Evolutionary conservation across 1,140 invertebrate species (phyloP), one percentile per base, ranked within the genome.

Genomic region (Drosophila pallidifrons): DNA sequence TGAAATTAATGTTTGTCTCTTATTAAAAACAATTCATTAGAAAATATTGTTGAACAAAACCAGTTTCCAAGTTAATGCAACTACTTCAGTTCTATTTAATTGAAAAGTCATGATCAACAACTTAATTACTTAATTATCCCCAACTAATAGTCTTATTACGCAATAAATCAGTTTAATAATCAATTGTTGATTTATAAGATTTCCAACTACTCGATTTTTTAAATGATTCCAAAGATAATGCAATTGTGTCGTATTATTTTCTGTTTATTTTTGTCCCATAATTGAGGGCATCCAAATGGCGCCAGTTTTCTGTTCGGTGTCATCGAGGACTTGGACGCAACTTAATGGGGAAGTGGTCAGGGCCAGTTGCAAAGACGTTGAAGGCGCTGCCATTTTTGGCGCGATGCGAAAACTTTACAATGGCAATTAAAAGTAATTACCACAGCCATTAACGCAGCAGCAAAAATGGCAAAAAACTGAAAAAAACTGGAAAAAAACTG

Each of bases 401-500:
- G 77, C 85, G 77, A 80, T 83, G 85, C 85, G 77, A 88, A 87
- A 89, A 89, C 85, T 88, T 88, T 88, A 88, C 83, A 88, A 85
- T 75, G 83, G 74, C 85, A 89, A 88, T 88, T 88, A 88, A 88
- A 88, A 89, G 83, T 89, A 88, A 88, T 88, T 88, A 88, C 83
- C 80, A 75, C 57, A 77, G 68, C 77, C 83, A 89, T 88, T 88
- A 88, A 89, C 83, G 85, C 85, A 88, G 79, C 63, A 52, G 58
- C 64, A 49, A 15, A 16, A 45, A 55, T 61, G 63, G 43, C 49
- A 58, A 30, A 47, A 70, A 46, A 67, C 41, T 51, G 20, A 43
- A 66, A 32, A 47, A 70, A 20, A 20, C 20, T 20, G 20, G 3
- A 20, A n/a, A 25, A 76, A 58, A 67, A 63, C 28, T 25, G 20